A percentile compares a stretch with the other conserved stretches of the same genome.
phyloP scores from a whole-genome alignment of 2,888 invertebrate species.

The Acronicta psi region DNA sequence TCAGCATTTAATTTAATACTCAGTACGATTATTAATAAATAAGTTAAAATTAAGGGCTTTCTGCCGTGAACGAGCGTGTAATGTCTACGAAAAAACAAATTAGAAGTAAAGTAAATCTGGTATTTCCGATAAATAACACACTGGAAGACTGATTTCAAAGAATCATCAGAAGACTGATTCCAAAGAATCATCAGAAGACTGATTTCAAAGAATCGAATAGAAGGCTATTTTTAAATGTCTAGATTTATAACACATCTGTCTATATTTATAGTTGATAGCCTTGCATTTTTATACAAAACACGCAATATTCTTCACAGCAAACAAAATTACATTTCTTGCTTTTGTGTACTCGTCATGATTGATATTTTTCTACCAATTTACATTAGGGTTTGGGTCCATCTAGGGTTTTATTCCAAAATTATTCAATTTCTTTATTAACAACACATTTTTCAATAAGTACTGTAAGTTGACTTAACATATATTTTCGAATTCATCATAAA shows the following conservation, averaged over 20 bases:
- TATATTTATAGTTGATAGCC: too few species aligned
- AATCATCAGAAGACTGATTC: constrained; percentile 1
- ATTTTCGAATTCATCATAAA: not conserved
- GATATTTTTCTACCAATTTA: too few species aligned
- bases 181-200: constrained; percentile 5
- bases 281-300: too few species aligned
- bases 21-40: constrained; percentile 46
- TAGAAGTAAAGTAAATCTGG: not conserved
- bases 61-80: constrained; percentile 2
- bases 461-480: not conserved
- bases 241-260: too few species aligned
- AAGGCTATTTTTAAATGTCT: too few species aligned
- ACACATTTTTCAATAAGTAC: too few species aligned
- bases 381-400: too few species aligned
- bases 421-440: too few species aligned
- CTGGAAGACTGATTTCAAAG: constrained; percentile 10
- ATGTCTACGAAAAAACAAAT: not conserved
- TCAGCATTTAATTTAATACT: constrained; percentile 33
- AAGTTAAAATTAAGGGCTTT: constrained; percentile 22
- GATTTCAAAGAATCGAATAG: not conserved
- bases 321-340: too few species aligned
- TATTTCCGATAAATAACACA: constrained; percentile 2
- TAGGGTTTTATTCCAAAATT: too few species aligned
- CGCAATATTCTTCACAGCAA: too few species aligned
- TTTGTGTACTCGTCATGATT: too few species aligned